Conservation (phyloP, 2,797 vertebrate genomes). For the Anabas testudineus region DNA sequence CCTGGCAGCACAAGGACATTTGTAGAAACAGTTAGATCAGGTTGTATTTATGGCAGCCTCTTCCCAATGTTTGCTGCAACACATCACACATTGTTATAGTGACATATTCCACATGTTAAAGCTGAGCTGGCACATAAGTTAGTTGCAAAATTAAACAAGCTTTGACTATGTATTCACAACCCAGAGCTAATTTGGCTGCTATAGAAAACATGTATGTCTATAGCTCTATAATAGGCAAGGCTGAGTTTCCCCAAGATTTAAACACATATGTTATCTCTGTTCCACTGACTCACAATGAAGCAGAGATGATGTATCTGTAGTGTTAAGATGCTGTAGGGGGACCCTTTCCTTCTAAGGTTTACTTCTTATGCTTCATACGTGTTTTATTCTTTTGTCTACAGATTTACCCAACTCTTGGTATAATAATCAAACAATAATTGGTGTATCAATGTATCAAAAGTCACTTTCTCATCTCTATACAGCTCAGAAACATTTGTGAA, state of each 20-base stretch:
- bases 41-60: slow-evolving; percentile 23
- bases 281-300: slow-evolving; percentile 1
- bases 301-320: not conserved
- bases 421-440: slow-evolving; percentile 1
- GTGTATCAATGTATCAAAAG: not conserved
- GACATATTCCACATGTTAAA: slow-evolving; percentile 3
- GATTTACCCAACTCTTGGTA: not conserved
- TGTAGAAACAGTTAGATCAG: slow-evolving; percentile 17
- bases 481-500: slow-evolving; percentile 4
- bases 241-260: not conserved
- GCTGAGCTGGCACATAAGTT: not conserved
- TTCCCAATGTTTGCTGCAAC: slow-evolving; percentile 11
- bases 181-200: slow-evolving; percentile 8
- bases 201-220: not conserved
- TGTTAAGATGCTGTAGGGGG: not conserved
- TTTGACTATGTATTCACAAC: slow-evolving; percentile 18
- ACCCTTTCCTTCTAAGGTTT: not conserved
- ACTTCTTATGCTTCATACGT: slow-evolving; percentile 2
- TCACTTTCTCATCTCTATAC: not conserved
- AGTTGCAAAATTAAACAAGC: slow-evolving; percentile 30
- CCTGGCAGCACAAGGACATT: slow-evolving; percentile 5
- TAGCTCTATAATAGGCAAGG: not conserved
- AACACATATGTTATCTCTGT: not conserved
- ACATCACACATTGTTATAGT: not conserved
- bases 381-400: slow-evolving; percentile 9